Base-by-base conservation (phyloP, 2,113 vertebrate genomes). In the Barnardius zonarius region DNA sequence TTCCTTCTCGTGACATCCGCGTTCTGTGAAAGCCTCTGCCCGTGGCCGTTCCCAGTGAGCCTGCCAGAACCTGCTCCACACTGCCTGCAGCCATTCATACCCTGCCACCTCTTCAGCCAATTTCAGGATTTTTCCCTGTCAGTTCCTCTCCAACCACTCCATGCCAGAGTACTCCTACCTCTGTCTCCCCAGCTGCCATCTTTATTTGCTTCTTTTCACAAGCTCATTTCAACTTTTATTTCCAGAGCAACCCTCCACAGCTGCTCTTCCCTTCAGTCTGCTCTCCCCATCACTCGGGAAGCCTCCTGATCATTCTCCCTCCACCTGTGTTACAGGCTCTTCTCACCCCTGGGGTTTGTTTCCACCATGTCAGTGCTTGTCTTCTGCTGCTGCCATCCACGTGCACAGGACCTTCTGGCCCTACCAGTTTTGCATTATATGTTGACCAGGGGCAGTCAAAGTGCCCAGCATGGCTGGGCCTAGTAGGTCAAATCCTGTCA, bases 401-500 rank as follows among this genome's bases (percentile, higher is more conserved):
- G 24, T 20, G 33, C 75, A 30, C 27, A 17, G 43, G 46, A 73
- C 67, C 62, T 54, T 69, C 83, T 75, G 67, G 25, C 54, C 44
- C 30, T 7, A 0, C 35, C n/a, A 11, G 39, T 49, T 59, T 43
- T 39, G 10, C 0, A 0, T 19, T 54, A 17, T 4, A 17, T 0
- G 1, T 63, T 87, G 69, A 57, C 33, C 57, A 68, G 46, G 31
- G 66, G 61, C 28, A 68, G 74, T 37, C 43, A 9, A 57, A 73
- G 67, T 17, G 44, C 11, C 15, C 24, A 30, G 48, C 55, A 37
- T 12, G 27, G 27, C 41, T 54, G 67, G 24, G 48, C 25, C 46
- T 49, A 18, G n/a, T 24, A 17, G 54, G 16, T 73, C 64, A 49
- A 95, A 80, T 54, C n/a, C 49, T 63, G 24, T 46, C 59, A 18